Base-by-base conservation (phyloP, 2,797 vertebrate species). In the Molossus alvarezi region DNA sequence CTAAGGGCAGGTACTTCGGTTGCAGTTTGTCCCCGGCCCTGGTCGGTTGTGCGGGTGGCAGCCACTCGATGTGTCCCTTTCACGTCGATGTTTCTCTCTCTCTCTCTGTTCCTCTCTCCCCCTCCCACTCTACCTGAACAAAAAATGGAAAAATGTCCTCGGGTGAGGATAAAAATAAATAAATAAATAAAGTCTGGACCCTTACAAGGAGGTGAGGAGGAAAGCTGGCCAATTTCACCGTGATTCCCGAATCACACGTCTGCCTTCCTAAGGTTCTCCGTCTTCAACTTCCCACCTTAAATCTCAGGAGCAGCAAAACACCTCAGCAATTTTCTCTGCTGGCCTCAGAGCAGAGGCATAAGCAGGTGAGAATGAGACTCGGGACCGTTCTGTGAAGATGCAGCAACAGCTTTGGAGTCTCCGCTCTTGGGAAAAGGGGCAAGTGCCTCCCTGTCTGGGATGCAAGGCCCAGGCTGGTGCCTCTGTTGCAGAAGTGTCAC, bases 301-400 rank as follows among this genome's bases (percentile, higher is more conserved):
- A 81, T 73, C 65, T 69, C 80, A 71, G 51, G 18, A 91, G 72
- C 45, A 90, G 84, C 90, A 65, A 69, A 75, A 27, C 77, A 48
- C 81, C 37, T 76, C 58, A 53, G 79, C 73, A 77, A 80, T 94
- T 48, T 79, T 88, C 95, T 87, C 95, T 20, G 81, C 82, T 85
- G 71, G 57, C 67, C 88, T 60, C 69, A 3, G 11, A 92, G 79
- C 86, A 77, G 67, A 69, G 76, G 84, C 9, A 73, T 12, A 25
- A 53, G 51, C 90, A 90, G 81, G 82, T 0, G 27, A 76, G 72
- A 92, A 90, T 73, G 88, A 91, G 79, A 93, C 33, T 12, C 91
- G 87, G 76, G 96, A 71, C 55, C 3, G 0, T 37, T 87, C 76
- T 8, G 55, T 11, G 81, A 86, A 64, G 81, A 75, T 48, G 64